phyloP scores from a whole-genome alignment of 2,797 vertebrate species.

The Vespertilio murinus region DNA sequence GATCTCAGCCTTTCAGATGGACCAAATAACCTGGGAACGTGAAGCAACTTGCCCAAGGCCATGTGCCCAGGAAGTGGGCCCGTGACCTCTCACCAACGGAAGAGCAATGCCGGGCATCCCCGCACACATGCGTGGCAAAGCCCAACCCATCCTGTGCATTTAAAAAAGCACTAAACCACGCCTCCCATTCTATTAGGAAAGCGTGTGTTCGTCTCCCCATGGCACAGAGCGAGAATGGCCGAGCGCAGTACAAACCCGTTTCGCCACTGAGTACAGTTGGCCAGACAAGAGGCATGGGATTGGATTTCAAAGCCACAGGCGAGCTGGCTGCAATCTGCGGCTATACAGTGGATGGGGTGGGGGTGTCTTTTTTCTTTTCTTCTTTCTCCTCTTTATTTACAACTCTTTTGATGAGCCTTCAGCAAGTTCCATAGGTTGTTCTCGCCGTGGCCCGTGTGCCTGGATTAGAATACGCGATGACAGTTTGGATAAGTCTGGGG shows the following conservation, averaged over 20 bases:
- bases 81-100: background rate
- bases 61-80: background rate
- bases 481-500: slow-evolving; percentile 92
- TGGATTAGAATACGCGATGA: slow-evolving; percentile 93
- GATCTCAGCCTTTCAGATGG: background rate
- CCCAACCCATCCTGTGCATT: background rate
- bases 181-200: slow-evolving; percentile 80
- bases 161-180: slow-evolving; percentile 49
- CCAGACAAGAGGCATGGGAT: slow-evolving; percentile 86
- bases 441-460: slow-evolving; percentile 89
- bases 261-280: slow-evolving; percentile 87
- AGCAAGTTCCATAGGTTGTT: slow-evolving; percentile 89
- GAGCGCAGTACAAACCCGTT: slow-evolving; percentile 86
- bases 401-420: slow-evolving; percentile 89
- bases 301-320: slow-evolving; percentile 87
- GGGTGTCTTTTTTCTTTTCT: too few relatives aligned
- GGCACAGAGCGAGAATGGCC: slow-evolving; percentile 84
- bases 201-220: slow-evolving; percentile 78
- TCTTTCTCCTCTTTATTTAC: slow-evolving; percentile 83
- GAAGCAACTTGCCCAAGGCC: background rate
- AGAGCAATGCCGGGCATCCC: background rate
- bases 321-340: slow-evolving; percentile 83
- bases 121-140: background rate
- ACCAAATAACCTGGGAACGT: background rate
- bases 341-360: slow-evolving; percentile 80